Conservation (phyloP, 2,888 invertebrate genomes). For the Pteria penguin region DNA sequence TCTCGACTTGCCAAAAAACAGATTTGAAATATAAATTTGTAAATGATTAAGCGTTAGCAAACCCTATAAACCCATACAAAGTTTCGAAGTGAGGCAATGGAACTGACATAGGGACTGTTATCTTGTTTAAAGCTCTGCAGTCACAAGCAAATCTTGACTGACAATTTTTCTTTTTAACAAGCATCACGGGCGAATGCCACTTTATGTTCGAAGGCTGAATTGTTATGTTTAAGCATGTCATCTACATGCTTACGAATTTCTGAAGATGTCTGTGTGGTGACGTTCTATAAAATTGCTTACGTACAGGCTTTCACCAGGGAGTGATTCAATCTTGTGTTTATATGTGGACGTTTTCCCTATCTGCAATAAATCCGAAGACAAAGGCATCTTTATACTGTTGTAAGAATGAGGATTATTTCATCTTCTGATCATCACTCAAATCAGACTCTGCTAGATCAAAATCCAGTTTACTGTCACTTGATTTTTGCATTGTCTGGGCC, state of each 20-base stretch:
- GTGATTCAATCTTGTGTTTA: constrained; percentile 49
- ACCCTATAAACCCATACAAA: constrained; percentile 50
- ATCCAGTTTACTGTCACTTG: background rate
- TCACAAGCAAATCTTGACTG: too few species aligned
- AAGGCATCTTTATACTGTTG: constrained; percentile 34
- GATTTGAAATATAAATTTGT: constrained; percentile 42
- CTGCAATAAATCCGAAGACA: constrained; percentile 27
- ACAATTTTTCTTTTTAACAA: constrained; percentile 48
- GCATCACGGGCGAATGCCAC: constrained; percentile 16
- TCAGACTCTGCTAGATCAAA: constrained; percentile 29
- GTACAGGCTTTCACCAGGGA: constrained; percentile 42
- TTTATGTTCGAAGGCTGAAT: constrained; percentile 34
- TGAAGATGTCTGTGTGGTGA: constrained; percentile 38
- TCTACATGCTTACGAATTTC: constrained; percentile 38
- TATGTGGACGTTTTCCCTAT: constrained; percentile 35
- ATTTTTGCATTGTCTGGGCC: background rate
- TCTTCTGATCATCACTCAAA: constrained; percentile 26
- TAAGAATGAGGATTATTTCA: constrained; percentile 12
- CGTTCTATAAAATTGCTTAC: constrained; percentile 34
- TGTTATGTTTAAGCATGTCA: constrained; percentile 38
- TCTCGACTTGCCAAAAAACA: too few species aligned
- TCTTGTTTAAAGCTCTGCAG: constrained; percentile 38
- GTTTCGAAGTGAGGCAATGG: constrained; percentile 48
- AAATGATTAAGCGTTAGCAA: constrained; percentile 42
- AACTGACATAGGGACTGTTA: constrained; percentile 42